phyloP scores from a whole-genome alignment of 2,113 vertebrate genomes.

The Tiliqua scincoides region DNA sequence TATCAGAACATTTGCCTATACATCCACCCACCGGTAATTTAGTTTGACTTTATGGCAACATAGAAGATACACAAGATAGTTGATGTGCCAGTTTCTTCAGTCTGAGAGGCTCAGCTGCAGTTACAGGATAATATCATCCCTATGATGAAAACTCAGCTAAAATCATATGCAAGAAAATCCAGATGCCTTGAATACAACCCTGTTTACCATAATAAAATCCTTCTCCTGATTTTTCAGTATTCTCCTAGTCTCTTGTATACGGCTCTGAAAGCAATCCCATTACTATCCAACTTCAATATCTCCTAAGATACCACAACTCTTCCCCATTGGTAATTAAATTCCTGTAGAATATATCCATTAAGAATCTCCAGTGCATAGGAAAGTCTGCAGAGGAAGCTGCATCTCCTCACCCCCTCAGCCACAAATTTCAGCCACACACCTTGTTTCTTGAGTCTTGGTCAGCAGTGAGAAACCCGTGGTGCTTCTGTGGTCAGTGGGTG shows the following conservation, averaged over 20 bases:
- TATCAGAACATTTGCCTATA: neutral
- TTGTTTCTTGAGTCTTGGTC: slow-evolving; percentile 38
- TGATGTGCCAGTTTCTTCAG: neutral
- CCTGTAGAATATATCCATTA: neutral
- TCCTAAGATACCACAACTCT: neutral
- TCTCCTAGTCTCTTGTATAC: slow-evolving; percentile 1
- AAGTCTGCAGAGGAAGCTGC: fast-evolving
- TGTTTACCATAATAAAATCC: neutral
- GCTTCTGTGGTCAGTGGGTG: slow-evolving; percentile 36
- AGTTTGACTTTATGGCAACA: neutral
- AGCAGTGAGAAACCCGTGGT: neutral
- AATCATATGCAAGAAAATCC: slow-evolving; percentile 8
- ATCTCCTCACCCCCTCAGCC: neutral
- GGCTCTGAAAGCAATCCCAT: neutral
- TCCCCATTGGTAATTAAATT: neutral
- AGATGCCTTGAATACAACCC: neutral
- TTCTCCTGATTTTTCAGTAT: slow-evolving; percentile 27
- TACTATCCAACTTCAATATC: neutral
- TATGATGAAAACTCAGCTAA: slow-evolving; percentile 40
- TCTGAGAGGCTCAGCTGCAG: neutral
- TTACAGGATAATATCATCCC: slow-evolving; percentile 34
- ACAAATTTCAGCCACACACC: slow-evolving; percentile 64
- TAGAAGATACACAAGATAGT: slow-evolving; percentile 21
- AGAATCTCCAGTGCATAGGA: neutral
- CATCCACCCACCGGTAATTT: slow-evolving; percentile 7